Percentiles rank a stretch among this genome's conserved stretches.
Evolutionary conservation across 64 coral and sea anemone species (phyloP).

Genomic region (Hydrozoanthus tunicans): DNA sequence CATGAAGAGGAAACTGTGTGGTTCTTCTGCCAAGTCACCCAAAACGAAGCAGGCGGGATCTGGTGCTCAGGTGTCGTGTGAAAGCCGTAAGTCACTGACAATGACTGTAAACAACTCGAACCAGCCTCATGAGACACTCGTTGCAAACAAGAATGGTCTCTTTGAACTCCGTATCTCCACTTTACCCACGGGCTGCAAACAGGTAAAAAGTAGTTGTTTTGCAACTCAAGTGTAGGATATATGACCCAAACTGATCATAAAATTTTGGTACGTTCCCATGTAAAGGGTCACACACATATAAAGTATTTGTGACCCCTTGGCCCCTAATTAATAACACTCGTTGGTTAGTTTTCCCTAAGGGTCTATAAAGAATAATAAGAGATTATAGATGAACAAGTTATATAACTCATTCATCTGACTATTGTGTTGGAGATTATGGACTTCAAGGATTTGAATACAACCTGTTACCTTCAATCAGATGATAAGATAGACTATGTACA

Average conservation of each 20-base stretch:
- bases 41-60: not conserved
- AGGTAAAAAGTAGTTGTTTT: not conserved
- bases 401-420: no score
- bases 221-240: not conserved
- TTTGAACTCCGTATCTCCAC: not conserved
- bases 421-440: no score
- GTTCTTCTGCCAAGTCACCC: not conserved
- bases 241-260: not conserved
- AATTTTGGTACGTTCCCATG: not conserved
- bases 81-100: not conserved
- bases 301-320: no score
- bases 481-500: no score
- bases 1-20: conserved; percentile 33
- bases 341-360: no score
- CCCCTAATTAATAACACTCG: no score
- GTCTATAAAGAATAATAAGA: no score
- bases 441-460: no score
- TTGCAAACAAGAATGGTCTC: not conserved
- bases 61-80: not conserved
- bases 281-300: no score
- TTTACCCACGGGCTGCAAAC: not conserved
- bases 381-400: no score
- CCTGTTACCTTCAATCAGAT: no score
- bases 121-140: not conserved
- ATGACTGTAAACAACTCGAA: not conserved